These are phyloP conservation scores for Zophobas morio DNA, from an alignment of 1,140 invertebrate genomes.

Conservation along the genomic window DNA sequence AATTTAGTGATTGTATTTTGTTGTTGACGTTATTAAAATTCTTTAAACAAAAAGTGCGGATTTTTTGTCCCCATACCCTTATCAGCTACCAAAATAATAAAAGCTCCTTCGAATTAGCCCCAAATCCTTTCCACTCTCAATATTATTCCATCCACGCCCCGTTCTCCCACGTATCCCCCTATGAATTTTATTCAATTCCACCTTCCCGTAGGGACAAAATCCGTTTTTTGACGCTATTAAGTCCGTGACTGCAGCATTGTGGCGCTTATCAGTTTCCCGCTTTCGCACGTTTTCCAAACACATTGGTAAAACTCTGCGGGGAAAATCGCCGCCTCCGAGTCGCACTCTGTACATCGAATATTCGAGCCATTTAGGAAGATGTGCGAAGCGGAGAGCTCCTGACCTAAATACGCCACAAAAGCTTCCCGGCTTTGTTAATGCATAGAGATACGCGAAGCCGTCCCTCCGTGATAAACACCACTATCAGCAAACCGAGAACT, in stretches of 20 bases:
- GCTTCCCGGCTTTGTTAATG: slow-evolving; percentile 34
- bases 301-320: slow-evolving; percentile 12
- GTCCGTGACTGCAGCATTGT: slow-evolving; percentile 26
- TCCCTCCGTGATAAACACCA: slow-evolving; percentile 24
- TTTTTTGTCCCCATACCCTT: too few species aligned
- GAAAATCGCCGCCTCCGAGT: slow-evolving; percentile 30
- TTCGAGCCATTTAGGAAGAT: slow-evolving; percentile 21
- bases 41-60: too few species aligned
- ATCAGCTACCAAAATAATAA: too few species aligned
- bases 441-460: slow-evolving; percentile 8
- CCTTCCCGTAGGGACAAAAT: not conserved
- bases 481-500: slow-evolving; percentile 22
- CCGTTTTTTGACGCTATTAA: slow-evolving; percentile 12
- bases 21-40: too few species aligned
- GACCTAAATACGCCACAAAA: slow-evolving; percentile 32
- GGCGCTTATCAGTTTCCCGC: slow-evolving; percentile 27
- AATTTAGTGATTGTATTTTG: too few species aligned
- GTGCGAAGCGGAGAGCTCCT: slow-evolving; percentile 19
- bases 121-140: not conserved
- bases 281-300: slow-evolving; percentile 22
- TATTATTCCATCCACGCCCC: not conserved
- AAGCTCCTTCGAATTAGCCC: not conserved
- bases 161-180: not conserved
- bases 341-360: slow-evolving; percentile 11
- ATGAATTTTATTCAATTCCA: slow-evolving; percentile 19